Conservation (phyloP, 2,888 invertebrate genomes). For the Linyphia triangularis region DNA sequence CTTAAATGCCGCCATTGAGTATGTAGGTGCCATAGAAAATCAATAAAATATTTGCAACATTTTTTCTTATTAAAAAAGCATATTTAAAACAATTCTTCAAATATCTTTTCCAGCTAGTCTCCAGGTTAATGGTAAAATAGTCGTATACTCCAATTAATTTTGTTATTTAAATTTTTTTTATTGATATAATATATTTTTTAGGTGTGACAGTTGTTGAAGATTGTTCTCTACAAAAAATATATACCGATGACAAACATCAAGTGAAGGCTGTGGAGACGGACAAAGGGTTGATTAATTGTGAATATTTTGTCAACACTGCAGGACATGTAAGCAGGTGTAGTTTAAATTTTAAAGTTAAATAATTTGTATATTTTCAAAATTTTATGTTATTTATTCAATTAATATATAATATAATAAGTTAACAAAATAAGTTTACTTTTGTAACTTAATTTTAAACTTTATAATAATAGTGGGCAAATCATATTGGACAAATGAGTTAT, state of each 20-base stretch:
- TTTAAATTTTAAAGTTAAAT: not conserved
- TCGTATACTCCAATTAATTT: not conserved
- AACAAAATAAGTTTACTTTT: too few species aligned
- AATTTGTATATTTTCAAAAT: not conserved
- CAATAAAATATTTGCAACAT: too few species aligned
- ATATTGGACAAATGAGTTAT: constrained; percentile 90
- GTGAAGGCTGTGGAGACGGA: constrained; percentile 89
- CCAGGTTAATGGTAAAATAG: too few species aligned
- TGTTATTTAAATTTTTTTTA: not conserved
- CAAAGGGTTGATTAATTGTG: constrained; percentile 85
- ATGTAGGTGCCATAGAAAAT: too few species aligned
- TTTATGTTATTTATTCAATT: not conserved
- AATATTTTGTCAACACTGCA: constrained; percentile 96
- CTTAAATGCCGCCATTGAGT: too few species aligned
- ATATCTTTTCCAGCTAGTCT: too few species aligned
- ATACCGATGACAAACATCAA: constrained; percentile 83
- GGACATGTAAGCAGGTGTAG: constrained; percentile 85
- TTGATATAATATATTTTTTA: constrained; percentile 78
- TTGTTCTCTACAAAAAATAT: constrained; percentile 86
- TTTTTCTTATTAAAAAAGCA: too few species aligned
- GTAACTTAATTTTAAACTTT: too few species aligned
- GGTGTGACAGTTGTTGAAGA: constrained; percentile 89
- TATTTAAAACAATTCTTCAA: too few species aligned
- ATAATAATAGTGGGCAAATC: constrained; percentile 90
- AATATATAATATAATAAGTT: not conserved